phyloP scores from a whole-genome alignment of 2,113 vertebrate genomes.

The Phaethornis superciliosus region DNA sequence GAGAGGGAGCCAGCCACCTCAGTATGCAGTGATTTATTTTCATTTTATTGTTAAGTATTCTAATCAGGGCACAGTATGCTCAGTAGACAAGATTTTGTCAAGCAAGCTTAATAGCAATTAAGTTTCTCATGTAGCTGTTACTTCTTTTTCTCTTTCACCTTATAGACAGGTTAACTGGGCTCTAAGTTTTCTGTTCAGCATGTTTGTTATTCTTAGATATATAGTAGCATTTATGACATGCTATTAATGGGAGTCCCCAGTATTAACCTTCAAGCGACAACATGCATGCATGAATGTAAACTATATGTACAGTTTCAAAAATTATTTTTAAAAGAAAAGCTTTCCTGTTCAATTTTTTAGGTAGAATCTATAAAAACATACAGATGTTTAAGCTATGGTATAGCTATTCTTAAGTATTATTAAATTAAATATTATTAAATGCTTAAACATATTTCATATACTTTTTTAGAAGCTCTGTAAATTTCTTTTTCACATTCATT shows the following conservation, averaged over 20 bases:
- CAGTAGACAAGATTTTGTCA: background rate
- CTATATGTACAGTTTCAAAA: background rate
- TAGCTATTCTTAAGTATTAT: background rate
- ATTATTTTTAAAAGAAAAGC: background rate
- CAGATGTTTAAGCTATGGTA: background rate
- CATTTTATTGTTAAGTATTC: background rate
- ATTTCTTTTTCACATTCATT: background rate
- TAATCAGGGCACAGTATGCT: fast-evolving
- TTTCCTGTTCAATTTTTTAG: background rate
- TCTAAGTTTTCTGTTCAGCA: background rate
- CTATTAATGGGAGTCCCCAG: background rate
- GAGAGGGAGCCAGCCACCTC: background rate
- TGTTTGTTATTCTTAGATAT: background rate
- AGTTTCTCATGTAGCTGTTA: background rate
- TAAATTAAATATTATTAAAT: background rate
- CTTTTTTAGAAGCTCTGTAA: background rate
- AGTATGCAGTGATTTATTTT: background rate
- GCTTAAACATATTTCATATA: background rate
- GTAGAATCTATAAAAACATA: background rate
- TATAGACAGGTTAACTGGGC: background rate
- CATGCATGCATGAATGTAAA: background rate
- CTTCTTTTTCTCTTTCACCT: background rate
- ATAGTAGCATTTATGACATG: background rate
- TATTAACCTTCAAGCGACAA: background rate
- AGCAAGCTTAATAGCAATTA: background rate